Percentiles rank a stretch among this genome's conserved stretches.
These are phyloP conservation scores for Phylloscopus trochilus DNA, from an alignment of 2,113 vertebrate species.

Conservation along the genomic window DNA sequence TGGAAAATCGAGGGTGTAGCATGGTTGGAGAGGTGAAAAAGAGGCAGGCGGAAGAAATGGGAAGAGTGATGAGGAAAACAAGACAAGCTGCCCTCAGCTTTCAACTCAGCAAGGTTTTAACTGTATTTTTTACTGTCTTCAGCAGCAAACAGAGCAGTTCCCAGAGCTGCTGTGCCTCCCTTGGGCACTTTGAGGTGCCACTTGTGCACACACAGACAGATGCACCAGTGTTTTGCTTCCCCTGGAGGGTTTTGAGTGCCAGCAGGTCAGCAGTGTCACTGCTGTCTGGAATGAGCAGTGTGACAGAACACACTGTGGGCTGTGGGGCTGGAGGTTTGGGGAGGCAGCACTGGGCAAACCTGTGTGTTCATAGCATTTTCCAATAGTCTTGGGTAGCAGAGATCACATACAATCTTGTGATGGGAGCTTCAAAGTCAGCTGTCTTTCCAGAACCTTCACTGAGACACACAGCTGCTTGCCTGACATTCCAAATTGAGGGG, in stretches of 20 bases:
- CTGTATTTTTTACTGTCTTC: background rate
- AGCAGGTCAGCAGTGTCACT: background rate
- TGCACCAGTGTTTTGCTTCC: background rate
- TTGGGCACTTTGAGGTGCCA: rapidly evolving
- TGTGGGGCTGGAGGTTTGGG: background rate
- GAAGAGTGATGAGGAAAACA: background rate
- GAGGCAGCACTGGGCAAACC: background rate
- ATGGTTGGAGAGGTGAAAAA: background rate
- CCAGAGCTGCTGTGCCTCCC: background rate
- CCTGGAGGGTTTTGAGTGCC: background rate
- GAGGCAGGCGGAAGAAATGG: background rate
- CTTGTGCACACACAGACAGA: background rate
- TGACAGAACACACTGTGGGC: rapidly evolving
- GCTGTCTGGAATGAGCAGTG: background rate
- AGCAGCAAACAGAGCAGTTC: background rate
- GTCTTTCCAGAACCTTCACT: background rate
- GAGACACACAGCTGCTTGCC: background rate
- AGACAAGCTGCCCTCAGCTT: background rate
- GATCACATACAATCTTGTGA: background rate
- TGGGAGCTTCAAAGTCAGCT: background rate
- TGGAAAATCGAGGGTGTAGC: background rate
- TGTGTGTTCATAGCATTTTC: background rate
- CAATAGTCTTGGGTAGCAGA: background rate
- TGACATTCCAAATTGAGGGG: background rate
- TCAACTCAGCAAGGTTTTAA: background rate